These are phyloP conservation scores for Athalia rosae DNA, from an alignment of 2,888 invertebrate species.

Conservation along the genomic window DNA sequence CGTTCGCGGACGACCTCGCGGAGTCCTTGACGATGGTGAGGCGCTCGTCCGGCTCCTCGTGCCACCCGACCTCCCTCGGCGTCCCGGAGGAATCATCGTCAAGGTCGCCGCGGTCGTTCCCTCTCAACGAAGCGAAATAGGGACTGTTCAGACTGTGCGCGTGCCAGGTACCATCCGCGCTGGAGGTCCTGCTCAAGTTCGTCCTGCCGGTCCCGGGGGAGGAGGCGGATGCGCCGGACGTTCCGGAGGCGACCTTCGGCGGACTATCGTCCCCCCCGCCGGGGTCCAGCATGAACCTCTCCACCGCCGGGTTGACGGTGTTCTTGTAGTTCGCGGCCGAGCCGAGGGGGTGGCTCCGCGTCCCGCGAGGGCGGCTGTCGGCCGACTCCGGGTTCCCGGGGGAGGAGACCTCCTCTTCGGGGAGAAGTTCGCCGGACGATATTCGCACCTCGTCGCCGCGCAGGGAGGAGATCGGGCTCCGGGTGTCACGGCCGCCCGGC, in stretches of 20 bases:
- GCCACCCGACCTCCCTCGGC: neutral
- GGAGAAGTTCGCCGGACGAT: no score
- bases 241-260: no score
- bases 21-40: constrained; percentile 39
- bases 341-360: constrained; percentile 28
- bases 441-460: no score
- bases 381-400: constrained; percentile 31
- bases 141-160: constrained; percentile 45
- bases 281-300: constrained; percentile 46
- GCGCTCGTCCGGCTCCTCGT: constrained; percentile 38
- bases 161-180: constrained; percentile 45
- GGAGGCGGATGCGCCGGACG: constrained; percentile 27
- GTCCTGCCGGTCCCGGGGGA: constrained; percentile 40
- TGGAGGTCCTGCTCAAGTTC: constrained; percentile 38
- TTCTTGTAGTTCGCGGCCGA: constrained; percentile 46
- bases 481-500: no score
- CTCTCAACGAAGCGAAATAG: constrained; percentile 34
- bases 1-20: neutral
- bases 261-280: constrained; percentile 23
- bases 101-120: neutral
- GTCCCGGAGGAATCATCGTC: neutral
- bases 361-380: no score
- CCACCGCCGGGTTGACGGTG: constrained; percentile 44
- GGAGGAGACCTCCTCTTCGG: no score
- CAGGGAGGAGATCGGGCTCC: no score